Conservation (phyloP, 2,797 vertebrate species). For the Lepus oiostolus region DNA sequence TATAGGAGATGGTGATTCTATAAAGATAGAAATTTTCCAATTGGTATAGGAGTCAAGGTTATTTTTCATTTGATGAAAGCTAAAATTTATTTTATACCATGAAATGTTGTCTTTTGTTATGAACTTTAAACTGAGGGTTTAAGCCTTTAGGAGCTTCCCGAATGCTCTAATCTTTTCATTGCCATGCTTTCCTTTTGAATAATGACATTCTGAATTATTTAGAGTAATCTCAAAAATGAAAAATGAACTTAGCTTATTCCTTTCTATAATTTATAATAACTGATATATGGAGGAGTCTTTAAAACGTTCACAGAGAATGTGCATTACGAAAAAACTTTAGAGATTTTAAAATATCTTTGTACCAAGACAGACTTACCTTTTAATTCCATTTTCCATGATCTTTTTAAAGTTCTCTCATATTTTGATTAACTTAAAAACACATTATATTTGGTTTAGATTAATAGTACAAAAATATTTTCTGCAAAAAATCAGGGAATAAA, state of each 20-base stretch:
- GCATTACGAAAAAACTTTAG: no score
- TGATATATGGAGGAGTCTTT: neutral
- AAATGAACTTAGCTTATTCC: neutral
- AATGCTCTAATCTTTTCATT: constrained; percentile 8
- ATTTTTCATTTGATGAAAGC: constrained; percentile 10
- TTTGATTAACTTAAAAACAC: constrained; percentile 42
- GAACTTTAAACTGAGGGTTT: neutral
- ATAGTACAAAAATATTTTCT: neutral
- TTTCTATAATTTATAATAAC: neutral
- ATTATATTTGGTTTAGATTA: constrained; percentile 18
- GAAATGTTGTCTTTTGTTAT: constrained; percentile 1
- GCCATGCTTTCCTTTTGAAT: constrained; percentile 23
- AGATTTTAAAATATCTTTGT: no score
- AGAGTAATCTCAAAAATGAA: neutral
- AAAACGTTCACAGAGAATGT: no score
- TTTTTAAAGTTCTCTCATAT: no score
- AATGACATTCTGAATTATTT: constrained; percentile 26
- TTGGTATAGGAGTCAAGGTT: neutral
- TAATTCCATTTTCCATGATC: no score
- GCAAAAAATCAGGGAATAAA: neutral
- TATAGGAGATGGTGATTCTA: constrained; percentile 13
- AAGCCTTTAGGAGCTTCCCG: neutral
- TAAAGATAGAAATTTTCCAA: neutral
- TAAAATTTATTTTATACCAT: neutral
- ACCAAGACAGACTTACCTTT: no score